Base-by-base conservation (phyloP, 2,797 vertebrate genomes). In the Sebastolobus alascanus region DNA sequence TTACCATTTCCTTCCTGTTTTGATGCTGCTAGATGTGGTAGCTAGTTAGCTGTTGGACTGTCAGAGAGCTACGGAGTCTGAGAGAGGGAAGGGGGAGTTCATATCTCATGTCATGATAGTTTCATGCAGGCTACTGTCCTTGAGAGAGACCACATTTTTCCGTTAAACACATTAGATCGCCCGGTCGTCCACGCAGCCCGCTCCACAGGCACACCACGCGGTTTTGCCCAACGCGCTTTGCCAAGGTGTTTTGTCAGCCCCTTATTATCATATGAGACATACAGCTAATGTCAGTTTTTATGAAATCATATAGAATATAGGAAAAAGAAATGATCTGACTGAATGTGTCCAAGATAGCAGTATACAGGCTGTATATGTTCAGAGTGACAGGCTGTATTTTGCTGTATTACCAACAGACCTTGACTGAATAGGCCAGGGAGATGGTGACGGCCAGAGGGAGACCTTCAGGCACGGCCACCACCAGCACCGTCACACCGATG, bases 381-480 rank as follows among this genome's bases (percentile, higher is more conserved):
- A 46, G 37, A 4, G 8, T 8, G 29, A n/a, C 29, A 13, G 6
- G 27, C n/a, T 40, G 10, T 60, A 18, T 9, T 46, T 46, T 46
- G 16, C 43, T 46, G 16, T 25, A 18, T 52, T 52, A n/a, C 27
- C 8, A 64, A 79, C 86, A 75, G 14, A 94, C 98, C 97, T 99
- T 99, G 66, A 99, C 98, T 0, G 98, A 99, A 85, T 99, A 99
- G 66, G 98, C 98, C 92, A 99, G 95, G 1, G 98, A 99, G 93
- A 99, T 99, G 77, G 98, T 99, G 93, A 99, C 98, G 0, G 98
- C 98, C 70, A 99, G 96, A 8, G 98, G 98, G 43, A 99, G 98
- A 27, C 98, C 98, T 92, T 99, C 98, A 0, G 98, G 98, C 83
- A 99, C 98, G 0, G 98, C 98, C 12, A 99, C 98, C 86, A 99